Evolutionary conservation across 2,888 invertebrate genomes (phyloP).

Genomic region (Drosophila longiperda): DNA sequence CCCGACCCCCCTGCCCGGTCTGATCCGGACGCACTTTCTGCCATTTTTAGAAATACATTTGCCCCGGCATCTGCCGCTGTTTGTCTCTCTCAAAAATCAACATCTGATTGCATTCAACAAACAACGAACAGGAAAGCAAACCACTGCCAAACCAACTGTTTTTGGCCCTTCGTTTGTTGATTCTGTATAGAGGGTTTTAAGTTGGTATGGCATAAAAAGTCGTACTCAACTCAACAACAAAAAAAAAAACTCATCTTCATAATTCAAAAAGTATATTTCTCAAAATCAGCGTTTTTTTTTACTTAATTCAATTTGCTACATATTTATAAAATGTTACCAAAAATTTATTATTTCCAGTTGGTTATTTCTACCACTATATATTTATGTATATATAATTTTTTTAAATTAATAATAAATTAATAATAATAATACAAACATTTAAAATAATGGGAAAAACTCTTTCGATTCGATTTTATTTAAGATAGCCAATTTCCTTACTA

Average conservation of each 20-base stretch:
- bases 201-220: neutral
- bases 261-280: neutral
- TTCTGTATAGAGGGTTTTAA: constrained; percentile 20
- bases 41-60: constrained; percentile 49
- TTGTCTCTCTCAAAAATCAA: constrained; percentile 25
- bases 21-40: constrained; percentile 47
- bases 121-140: constrained; percentile 5
- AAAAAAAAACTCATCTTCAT: neutral
- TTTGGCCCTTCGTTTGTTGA: constrained; percentile 31
- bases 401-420: neutral
- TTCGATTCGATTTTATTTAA: too few species aligned
- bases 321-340: neutral
- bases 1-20: neutral
- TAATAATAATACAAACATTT: too few species aligned
- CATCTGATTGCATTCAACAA: constrained; percentile 34
- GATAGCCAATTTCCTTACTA: too few species aligned
- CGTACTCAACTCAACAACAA: neutral
- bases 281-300: neutral
- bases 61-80: constrained; percentile 19
- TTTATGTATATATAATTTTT: neutral
- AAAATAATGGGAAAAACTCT: too few species aligned
- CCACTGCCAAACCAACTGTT: neutral
- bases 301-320: neutral
- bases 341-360: accelerated
- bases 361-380: neutral